Evolutionary conservation across 2,113 vertebrate genomes (phyloP).

Genomic region (Labeo rohita): DNA sequence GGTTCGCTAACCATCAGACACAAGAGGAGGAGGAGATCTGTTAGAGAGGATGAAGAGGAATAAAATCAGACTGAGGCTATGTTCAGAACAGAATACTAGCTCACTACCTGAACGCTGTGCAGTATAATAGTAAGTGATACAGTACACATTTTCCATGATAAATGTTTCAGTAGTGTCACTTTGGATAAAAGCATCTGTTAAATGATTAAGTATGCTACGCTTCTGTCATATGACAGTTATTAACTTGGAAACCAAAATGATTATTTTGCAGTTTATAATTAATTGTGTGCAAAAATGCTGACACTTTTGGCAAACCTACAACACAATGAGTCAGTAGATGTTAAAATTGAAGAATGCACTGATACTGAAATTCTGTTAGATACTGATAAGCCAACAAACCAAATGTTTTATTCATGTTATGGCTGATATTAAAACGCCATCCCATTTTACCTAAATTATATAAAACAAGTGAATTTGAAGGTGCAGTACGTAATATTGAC

Average conservation of each 20-base stretch:
- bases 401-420: no score
- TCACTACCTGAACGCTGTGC: background rate
- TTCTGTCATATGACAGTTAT: background rate
- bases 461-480: background rate
- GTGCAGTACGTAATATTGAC: background rate
- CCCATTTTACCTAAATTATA: no score
- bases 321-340: no score
- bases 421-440: no score
- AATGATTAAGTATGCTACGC: background rate
- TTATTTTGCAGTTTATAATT: no score
- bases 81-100: constrained; percentile 14
- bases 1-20: background rate
- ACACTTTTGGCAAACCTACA: no score
- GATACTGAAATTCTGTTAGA: no score
- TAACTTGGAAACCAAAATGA: no score
- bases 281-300: no score
- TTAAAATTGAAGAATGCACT: no score
- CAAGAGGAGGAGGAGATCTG: background rate
- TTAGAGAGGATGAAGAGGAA: background rate
- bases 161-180: background rate
- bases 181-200: no score
- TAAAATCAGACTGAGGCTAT: background rate
- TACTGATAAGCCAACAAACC: no score
- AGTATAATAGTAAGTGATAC: background rate
- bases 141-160: background rate